Conservation (phyloP, 2,888 invertebrate genomes). For the Yponomeuta evonymella region DNA sequence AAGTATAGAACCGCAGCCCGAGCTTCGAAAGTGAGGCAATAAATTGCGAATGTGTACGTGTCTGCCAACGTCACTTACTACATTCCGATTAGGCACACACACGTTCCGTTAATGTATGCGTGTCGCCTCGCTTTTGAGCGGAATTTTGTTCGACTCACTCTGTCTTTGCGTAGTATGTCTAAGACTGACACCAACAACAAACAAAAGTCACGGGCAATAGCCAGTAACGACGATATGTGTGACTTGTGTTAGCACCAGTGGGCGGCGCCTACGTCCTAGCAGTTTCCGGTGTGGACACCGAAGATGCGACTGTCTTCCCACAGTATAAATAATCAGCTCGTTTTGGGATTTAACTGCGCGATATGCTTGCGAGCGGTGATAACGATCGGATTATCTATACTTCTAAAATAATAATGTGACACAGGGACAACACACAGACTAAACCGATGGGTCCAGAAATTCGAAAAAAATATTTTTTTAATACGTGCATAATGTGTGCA, state of each 20-base stretch:
- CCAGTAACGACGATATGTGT: constrained; percentile 42
- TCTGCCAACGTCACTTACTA: no score
- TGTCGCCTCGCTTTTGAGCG: no score
- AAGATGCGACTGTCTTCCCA: constrained; percentile 45
- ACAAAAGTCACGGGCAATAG: constrained; percentile 31
- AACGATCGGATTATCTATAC: neutral
- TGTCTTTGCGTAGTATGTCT: neutral
- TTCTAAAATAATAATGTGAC: no score
- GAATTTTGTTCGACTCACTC: neutral
- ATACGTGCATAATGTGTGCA: no score
- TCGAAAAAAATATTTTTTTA: no score
- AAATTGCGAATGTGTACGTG: no score
- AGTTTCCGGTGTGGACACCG: constrained; percentile 54
- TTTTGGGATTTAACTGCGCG: neutral
- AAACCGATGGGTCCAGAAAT: no score
- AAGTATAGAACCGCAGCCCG: no score
- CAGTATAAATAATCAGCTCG: constrained; percentile 24
- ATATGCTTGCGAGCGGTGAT: neutral
- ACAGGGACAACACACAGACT: no score
- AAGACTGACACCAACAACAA: constrained; percentile 14
- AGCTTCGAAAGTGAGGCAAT: no score
- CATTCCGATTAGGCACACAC: no score
- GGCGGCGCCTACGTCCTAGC: constrained; percentile 64
- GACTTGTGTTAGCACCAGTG: constrained; percentile 52
- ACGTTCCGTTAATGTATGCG: no score